Conservation (phyloP, 1,140 invertebrate species). For the Cyrtorhinus lividipennis region DNA sequence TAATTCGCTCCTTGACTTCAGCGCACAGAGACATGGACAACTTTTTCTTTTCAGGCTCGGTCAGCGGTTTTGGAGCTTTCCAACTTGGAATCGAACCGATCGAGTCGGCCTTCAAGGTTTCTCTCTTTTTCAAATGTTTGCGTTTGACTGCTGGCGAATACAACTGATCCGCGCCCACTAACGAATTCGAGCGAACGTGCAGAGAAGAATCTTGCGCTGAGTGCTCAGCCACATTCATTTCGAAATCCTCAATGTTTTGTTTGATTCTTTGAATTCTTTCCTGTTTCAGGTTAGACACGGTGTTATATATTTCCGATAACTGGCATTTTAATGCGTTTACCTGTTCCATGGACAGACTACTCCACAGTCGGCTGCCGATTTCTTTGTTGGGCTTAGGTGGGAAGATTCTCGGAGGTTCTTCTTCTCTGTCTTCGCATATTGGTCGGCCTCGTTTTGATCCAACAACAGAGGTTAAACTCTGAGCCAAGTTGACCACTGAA, state of each 20-base stretch:
- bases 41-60: constrained; percentile 54
- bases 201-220: constrained; percentile 16
- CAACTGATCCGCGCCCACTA: constrained; percentile 33
- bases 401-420: constrained; percentile 25
- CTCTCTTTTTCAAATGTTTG: constrained; percentile 28
- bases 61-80: constrained; percentile 31
- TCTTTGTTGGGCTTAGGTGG: constrained; percentile 16
- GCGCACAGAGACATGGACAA: constrained; percentile 54
- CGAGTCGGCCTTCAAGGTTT: constrained; percentile 37
- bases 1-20: constrained; percentile 50
- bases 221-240: constrained; percentile 32
- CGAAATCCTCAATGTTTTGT: constrained; percentile 32
- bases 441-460: constrained; percentile 25
- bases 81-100: constrained; percentile 37
- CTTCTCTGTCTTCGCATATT: constrained; percentile 21
- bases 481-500: constrained; percentile 60
- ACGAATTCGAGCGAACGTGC: constrained; percentile 55
- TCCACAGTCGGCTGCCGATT: constrained; percentile 60
- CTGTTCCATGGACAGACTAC: constrained; percentile 69
- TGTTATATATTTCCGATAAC: constrained; percentile 66
- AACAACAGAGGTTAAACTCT: constrained; percentile 34
- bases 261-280: constrained; percentile 27
- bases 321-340: constrained; percentile 66
- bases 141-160: constrained; percentile 30
- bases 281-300: constrained; percentile 31